Conservation (phyloP, 2,797 vertebrate species). For the Aeoliscus strigatus region DNA sequence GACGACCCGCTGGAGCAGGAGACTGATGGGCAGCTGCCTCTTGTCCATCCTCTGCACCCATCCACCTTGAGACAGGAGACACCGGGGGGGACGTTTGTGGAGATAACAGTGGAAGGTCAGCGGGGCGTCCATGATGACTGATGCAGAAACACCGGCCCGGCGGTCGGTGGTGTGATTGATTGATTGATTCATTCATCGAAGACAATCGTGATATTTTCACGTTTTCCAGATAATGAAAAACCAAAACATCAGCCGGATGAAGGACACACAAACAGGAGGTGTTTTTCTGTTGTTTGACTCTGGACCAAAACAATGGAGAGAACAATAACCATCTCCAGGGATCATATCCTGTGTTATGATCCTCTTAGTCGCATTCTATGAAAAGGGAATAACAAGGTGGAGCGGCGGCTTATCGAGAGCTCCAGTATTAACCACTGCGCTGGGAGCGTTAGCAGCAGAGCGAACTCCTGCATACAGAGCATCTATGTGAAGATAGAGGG, state of each 20-base stretch:
- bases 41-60: conserved; percentile 53
- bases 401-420: conserved; percentile 54
- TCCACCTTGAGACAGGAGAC: conserved; percentile 67
- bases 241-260: conserved; percentile 53
- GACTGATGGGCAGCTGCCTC: conserved; percentile 74
- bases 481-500: background rate
- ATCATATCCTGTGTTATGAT: conserved; percentile 63
- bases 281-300: conserved; percentile 60
- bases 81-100: conserved; percentile 32
- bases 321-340: conserved; percentile 49
- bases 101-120: conserved; percentile 45
- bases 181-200: conserved; percentile 63
- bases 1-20: conserved; percentile 61
- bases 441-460: conserved; percentile 30
- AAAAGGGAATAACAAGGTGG: conserved; percentile 66
- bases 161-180: conserved; percentile 34
- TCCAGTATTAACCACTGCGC: conserved; percentile 46
- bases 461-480: conserved; percentile 13
- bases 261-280: conserved; percentile 64
- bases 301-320: conserved; percentile 50
- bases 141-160: conserved; percentile 40
- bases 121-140: conserved; percentile 54
- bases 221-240: conserved; percentile 33
- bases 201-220: conserved; percentile 52
- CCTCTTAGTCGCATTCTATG: conserved; percentile 63